phyloP scores from a whole-genome alignment of 2,797 vertebrate genomes.

The Lates japonicus region DNA sequence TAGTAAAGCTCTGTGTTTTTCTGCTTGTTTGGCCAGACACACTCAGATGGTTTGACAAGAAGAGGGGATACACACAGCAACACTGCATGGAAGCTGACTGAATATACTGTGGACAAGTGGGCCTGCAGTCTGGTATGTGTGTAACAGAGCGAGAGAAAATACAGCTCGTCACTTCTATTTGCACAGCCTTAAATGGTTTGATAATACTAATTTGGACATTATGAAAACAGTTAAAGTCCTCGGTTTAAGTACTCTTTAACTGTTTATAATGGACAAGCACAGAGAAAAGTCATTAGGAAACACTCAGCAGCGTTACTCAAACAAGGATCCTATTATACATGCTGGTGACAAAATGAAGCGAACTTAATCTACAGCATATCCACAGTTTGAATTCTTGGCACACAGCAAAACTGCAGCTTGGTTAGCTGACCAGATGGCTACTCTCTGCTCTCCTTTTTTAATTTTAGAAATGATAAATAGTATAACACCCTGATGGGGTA shows the following conservation, averaged over 20 bases:
- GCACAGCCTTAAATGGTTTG: not conserved
- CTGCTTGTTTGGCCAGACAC: slow-evolving; percentile 31
- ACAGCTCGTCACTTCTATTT: not conserved
- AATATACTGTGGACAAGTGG: not conserved
- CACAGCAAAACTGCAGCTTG: not conserved
- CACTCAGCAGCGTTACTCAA: not conserved
- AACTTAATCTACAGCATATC: not conserved
- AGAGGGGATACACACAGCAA: slow-evolving; percentile 4
- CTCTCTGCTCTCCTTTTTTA: no score
- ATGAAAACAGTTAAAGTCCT: not conserved
- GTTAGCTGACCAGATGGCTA: not conserved
- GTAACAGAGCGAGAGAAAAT: not conserved
- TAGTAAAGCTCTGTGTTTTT: slow-evolving; percentile 44
- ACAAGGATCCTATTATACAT: not conserved
- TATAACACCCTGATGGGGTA: no score
- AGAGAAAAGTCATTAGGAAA: not conserved
- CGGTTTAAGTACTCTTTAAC: not conserved
- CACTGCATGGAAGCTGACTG: not conserved
- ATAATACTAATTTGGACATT: no score
- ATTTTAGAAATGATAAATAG: no score
- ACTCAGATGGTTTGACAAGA: slow-evolving; percentile 26
- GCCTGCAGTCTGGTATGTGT: not conserved
- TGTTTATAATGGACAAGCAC: not conserved
- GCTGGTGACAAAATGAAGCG: not conserved
- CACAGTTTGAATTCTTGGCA: not conserved